Base-by-base conservation (phyloP, 2,888 invertebrate genomes). In the Synergus laeviventris region DNA sequence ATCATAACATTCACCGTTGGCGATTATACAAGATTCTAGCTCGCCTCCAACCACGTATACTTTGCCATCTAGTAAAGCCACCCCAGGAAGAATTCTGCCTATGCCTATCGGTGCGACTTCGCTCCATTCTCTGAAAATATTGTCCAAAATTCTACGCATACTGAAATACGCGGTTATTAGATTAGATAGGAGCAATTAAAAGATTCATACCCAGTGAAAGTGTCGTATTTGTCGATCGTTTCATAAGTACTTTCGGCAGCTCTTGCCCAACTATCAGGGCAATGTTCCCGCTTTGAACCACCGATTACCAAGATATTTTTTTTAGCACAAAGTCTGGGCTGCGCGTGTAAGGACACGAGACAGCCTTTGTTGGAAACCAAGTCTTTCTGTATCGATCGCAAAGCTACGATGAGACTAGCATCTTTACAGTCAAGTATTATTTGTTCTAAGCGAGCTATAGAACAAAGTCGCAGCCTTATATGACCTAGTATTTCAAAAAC, bases 21-120 rank as follows among this genome's bases (percentile, higher is more conserved):
- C 96, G 62, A 97, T 92, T 86, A 98, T 97, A 88, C 97, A 95
- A 62, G 96, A 96, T 81, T 97, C 97, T 83, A 96, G 94, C 90
- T 98, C 98, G 8, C 98, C 98, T 21, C 98, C 98, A 2, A 97
- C 95, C 0, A 97, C 97, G 91, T 96, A 98, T 77, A 98, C 96
- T 83, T 95, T 94, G 0, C 97, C 97, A 86, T 96, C 95, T 56
- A 98, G 88, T 11, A 96, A 93, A 1, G 97, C 96, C 7, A 96
- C 96, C 16, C 98, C 98, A 0, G 97, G 97, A 83, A 97, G 93
- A 85, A 97, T 97, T 74, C 98, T 93, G 3, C 97, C 96, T 84
- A 96, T 95, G 74, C 94, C 94, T 94, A 98, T 96, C 2, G 97
- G 94, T 2, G 95, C 94, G 1, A 96, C 94, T 87, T 95, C 94